Base-by-base conservation (phyloP, 2,797 vertebrate species). In the Poecile montanus region DNA sequence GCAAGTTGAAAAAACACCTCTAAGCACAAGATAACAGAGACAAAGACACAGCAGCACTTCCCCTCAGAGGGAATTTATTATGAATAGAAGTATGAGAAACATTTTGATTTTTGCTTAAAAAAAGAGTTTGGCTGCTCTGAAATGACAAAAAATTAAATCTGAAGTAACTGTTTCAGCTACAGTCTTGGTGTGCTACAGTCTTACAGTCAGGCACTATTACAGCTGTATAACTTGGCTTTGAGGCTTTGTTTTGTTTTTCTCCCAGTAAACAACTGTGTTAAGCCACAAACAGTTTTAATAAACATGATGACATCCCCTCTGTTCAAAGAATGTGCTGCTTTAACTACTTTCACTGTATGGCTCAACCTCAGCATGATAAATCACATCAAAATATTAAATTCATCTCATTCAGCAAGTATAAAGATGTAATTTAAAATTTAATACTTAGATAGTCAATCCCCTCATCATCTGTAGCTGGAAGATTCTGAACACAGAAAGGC, bases 81-180 rank as follows among this genome's bases (percentile, higher is more conserved):
- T 36, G 45, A 93, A 84, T 84, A 60, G 36, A 94, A 91, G 11
- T 51, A 70, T 13, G 23, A 86, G 82, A 89, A 94, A 53, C 16
- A 60, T 88, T 91, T 65, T 72, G 34, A 83, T 88, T 75, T 91
- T 92, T 78, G n/a, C 34, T 71, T 84, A 63, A 76, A 91, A 93
- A 47, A 44, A 30, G 2, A 81, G 18, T 82, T 85, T 85, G 32
- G 19, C 36, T 76, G 20, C 45, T 66, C 51, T 63, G 38, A 83
- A 89, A 92, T 5, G 8, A 30, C 60, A 75, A 60, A n/a, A 95
- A 68, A 54, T 78, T 76, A 60, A 63, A 71, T 47, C 32, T 7
- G 3, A 82, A 81, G 63, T 45, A 86, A 93, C 51, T 85, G n/a
- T 63, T 92, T 84, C 87, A 94, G 23, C 34, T 36, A 78, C 20